Evolutionary conservation across 1,140 invertebrate genomes (phyloP).

Genomic region (Drosophila lini): DNA sequence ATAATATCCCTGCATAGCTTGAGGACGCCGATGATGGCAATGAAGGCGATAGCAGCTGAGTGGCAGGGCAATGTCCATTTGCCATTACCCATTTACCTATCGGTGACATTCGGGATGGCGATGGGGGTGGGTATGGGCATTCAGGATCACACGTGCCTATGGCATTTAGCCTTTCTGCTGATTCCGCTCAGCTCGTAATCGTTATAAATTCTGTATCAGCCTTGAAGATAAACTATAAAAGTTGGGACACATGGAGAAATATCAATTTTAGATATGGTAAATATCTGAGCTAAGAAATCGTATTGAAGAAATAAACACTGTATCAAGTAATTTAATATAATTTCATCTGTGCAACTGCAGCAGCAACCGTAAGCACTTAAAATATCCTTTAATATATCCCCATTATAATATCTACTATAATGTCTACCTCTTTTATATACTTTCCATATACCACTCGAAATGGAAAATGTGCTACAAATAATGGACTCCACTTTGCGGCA

Average conservation of each 20-base stretch:
- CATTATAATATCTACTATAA: constrained; percentile 32
- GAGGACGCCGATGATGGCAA: constrained; percentile 30
- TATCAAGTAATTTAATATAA: background rate
- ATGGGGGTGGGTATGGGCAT: background rate
- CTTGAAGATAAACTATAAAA: constrained; percentile 22
- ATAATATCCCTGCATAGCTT: constrained; percentile 44
- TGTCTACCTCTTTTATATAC: constrained; percentile 13
- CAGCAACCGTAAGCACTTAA: constrained; percentile 12
- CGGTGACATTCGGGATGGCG: background rate
- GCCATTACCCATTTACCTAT: constrained; percentile 43
- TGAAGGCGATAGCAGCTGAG: constrained; percentile 40
- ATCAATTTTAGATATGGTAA: background rate
- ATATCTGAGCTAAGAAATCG: background rate
- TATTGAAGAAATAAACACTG: constrained; percentile 1
- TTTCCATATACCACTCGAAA: constrained; percentile 2
- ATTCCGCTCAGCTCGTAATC: constrained; percentile 15
- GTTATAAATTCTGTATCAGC: constrained; percentile 20
- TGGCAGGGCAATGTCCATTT: constrained; percentile 46
- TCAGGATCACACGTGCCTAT: constrained; percentile 51
- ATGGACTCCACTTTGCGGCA: constrained; percentile 51
- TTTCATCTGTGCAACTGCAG: background rate
- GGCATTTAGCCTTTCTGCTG: constrained; percentile 50
- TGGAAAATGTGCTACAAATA: constrained; percentile 23
- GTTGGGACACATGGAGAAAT: background rate
- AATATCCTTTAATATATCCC: background rate